These are phyloP conservation scores for Hypotaenidia philippensis DNA, from an alignment of 2,797 vertebrate genomes.

Conservation along the genomic window DNA sequence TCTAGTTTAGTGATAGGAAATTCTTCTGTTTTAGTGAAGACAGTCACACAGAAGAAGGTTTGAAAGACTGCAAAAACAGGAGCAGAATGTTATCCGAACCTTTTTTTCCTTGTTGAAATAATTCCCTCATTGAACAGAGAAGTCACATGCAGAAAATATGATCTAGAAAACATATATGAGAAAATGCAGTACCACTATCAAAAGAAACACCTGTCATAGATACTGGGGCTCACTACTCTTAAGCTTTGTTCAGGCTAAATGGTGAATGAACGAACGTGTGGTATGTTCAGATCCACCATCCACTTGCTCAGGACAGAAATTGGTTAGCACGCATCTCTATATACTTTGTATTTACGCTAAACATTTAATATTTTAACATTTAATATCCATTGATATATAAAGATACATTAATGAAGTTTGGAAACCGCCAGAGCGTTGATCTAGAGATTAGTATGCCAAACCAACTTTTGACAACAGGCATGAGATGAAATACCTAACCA, in stretches of 20 bases:
- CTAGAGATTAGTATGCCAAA: background rate
- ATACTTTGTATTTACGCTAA: background rate
- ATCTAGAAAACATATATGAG: background rate
- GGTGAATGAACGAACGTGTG: background rate
- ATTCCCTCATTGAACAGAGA: background rate
- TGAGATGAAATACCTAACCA: background rate
- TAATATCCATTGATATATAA: background rate
- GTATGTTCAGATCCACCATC: background rate
- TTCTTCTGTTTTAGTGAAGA: background rate
- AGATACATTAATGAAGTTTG: background rate
- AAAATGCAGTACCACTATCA: fast-evolving
- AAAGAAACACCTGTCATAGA: background rate
- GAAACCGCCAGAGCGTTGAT: background rate
- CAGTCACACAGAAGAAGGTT: no score
- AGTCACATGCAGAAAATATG: background rate
- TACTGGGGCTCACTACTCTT: fast-evolving
- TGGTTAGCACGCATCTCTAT: background rate
- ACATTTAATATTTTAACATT: background rate
- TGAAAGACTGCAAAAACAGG: no score
- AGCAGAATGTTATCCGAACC: no score
- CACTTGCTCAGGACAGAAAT: background rate
- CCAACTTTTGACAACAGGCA: background rate
- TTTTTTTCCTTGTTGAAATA: background rate
- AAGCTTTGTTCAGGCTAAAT: background rate
- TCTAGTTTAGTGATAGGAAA: background rate